Conservation (phyloP, 2,888 invertebrate genomes). For the Acleris laterana region DNA sequence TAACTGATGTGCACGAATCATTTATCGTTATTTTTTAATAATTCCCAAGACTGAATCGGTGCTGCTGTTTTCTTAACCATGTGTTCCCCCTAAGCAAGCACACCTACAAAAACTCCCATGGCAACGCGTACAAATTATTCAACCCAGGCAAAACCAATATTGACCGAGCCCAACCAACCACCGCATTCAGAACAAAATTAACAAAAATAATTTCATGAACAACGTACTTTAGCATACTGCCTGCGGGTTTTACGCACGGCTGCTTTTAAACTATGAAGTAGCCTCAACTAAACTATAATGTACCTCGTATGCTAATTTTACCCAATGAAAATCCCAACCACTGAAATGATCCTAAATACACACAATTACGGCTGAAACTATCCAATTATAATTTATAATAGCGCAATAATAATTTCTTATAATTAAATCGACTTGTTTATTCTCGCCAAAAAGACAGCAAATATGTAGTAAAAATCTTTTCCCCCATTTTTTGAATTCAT, state of each 20-base stretch:
- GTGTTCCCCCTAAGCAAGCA: constrained; percentile 4
- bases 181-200: constrained; percentile 13
- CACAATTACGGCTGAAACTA: no score
- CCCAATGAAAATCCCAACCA: background rate
- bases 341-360: no score
- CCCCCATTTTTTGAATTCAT: no score
- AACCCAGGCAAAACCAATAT: constrained; percentile 11
- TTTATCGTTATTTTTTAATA: no score
- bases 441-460: no score
- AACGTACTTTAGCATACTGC: background rate
- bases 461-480: no score
- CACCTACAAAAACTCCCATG: constrained; percentile 8
- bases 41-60: background rate
- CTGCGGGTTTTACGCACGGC: background rate
- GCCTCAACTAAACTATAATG: no score
- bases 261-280: constrained; percentile 12
- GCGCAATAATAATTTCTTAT: no score
- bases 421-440: no score
- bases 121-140: constrained; percentile 13
- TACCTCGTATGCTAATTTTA: background rate
- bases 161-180: constrained; percentile 11
- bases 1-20: no score
- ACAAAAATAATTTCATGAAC: constrained; percentile 20
- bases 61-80: background rate
- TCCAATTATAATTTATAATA: no score